phyloP scores from a whole-genome alignment of 2,888 invertebrate genomes.

The Eilema depressum region DNA sequence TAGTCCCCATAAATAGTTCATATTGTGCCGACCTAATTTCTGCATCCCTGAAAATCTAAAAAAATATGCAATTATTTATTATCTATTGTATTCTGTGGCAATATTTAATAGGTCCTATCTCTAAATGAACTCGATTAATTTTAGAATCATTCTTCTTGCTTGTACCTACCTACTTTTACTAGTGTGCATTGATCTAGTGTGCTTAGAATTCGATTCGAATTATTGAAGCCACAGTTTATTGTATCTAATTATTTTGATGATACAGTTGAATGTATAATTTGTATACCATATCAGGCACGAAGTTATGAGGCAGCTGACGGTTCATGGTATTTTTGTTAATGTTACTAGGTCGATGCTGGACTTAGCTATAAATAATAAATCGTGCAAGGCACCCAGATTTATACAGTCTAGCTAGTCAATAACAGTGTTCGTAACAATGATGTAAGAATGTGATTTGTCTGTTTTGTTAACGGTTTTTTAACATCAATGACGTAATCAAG shows the following conservation, averaged over 20 bases:
- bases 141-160: not conserved
- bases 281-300: not conserved
- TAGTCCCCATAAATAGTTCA: too few relatives aligned
- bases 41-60: too few relatives aligned
- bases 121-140: not conserved
- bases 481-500: not conserved
- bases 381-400: constrained; percentile 9
- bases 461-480: not conserved
- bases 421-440: constrained; percentile 5
- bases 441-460: not conserved
- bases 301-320: constrained; percentile 4
- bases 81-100: too few relatives aligned
- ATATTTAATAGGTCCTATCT: too few relatives aligned
- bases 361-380: constrained; percentile 19
- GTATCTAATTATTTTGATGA: not conserved
- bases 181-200: too few relatives aligned
- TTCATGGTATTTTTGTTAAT: constrained; percentile 24
- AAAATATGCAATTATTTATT: too few relatives aligned
- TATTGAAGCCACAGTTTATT: not conserved
- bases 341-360: constrained; percentile 21
- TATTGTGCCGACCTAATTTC: too few relatives aligned
- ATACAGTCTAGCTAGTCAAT: not conserved
- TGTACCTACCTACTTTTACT: too few relatives aligned
- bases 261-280: not conserved
- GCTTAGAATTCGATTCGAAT: not conserved